Conservation (phyloP, 2,888 invertebrate species). For the Rotaria sp. region DNA sequence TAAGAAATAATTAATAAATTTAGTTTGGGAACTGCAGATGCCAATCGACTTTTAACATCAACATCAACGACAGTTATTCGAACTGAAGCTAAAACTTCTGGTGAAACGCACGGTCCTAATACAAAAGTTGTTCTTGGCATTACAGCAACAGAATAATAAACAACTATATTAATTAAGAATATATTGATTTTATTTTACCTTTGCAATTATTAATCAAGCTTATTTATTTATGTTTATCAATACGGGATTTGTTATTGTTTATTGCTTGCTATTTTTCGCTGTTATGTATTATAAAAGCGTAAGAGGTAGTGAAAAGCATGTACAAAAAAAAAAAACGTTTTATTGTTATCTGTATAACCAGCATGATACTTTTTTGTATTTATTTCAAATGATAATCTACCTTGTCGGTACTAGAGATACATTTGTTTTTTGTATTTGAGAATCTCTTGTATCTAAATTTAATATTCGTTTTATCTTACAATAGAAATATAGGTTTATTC, state of each 20-base stretch:
- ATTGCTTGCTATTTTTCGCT: not conserved
- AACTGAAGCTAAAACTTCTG: not conserved
- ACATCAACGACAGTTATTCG: not conserved
- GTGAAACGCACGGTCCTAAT: not conserved
- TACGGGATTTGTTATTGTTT: not conserved
- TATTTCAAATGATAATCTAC: no score
- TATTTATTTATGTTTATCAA: no score
- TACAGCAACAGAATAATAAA: not conserved
- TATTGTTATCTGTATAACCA: no score
- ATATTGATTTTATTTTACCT: not conserved
- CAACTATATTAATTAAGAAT: not conserved
- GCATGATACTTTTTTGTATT: no score
- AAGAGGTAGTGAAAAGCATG: not conserved
- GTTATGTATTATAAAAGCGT: not conserved
- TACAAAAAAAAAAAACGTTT: no score
- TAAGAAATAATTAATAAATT: not conserved
- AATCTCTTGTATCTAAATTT: no score
- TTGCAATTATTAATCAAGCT: not conserved
- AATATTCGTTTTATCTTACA: no score
- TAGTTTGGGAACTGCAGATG: not conserved
- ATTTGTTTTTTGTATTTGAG: no score
- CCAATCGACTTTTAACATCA: not conserved
- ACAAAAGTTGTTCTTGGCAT: not conserved
- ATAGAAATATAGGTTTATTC: no score
- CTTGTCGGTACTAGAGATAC: no score